These are phyloP conservation scores for Eudyptes chrysolophus DNA, from an alignment of 2,113 vertebrate genomes.

Conservation along the genomic window DNA sequence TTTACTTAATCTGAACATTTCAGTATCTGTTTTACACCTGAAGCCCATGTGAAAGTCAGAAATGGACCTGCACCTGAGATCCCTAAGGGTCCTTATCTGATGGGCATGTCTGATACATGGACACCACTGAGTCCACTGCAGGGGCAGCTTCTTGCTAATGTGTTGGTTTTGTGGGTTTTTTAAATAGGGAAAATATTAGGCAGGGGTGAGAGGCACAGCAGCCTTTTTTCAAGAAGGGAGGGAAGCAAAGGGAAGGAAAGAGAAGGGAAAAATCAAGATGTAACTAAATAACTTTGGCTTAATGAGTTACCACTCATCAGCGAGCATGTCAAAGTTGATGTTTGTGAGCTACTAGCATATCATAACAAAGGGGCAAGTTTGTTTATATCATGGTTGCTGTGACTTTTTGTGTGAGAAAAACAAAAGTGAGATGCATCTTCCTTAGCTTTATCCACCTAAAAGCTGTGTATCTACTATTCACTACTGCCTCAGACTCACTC, in stretches of 20 bases:
- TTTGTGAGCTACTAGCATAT: not conserved
- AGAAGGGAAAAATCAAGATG: not conserved
- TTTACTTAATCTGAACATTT: not conserved
- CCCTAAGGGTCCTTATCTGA: not conserved
- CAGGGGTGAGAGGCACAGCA: not conserved
- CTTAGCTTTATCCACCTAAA: not conserved
- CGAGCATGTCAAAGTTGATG: not conserved
- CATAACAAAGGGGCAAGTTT: not conserved
- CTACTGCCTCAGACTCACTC: not conserved
- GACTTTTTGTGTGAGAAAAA: not conserved
- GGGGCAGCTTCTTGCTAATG: not conserved
- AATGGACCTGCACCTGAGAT: not conserved
- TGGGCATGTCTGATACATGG: not conserved
- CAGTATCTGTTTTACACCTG: not conserved
- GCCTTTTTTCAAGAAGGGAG: not conserved
- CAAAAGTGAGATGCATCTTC: not conserved
- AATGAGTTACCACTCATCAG: not conserved
- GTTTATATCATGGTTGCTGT: accelerated
- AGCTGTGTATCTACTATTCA: not conserved
- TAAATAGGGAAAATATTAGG: not conserved
- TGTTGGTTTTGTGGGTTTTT: not conserved
- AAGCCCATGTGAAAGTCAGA: not conserved
- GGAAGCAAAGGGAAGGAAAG: not conserved
- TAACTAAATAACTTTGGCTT: not conserved
- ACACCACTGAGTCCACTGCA: not conserved